Evolutionary conservation across 1,140 invertebrate genomes (phyloP).

Genomic region (Heterodera schachtii): DNA sequence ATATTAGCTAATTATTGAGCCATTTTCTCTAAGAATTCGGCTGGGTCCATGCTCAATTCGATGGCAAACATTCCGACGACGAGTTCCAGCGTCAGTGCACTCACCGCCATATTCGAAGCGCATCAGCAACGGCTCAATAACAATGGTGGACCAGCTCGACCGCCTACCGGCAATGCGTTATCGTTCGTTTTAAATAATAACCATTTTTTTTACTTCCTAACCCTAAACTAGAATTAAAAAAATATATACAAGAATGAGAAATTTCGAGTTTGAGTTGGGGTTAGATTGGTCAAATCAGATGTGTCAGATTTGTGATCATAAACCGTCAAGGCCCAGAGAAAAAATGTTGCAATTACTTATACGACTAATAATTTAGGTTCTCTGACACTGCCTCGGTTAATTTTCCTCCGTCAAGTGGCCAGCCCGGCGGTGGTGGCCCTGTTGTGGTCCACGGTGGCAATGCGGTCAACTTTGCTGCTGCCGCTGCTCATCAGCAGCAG

Average conservation of each 20-base stretch:
- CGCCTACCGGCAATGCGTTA: background rate
- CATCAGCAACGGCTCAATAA: conserved; percentile 4
- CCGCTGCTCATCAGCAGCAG: too few species aligned
- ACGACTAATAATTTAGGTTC: background rate
- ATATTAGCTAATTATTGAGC: conserved; percentile 7
- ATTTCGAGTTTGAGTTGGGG: too few species aligned
- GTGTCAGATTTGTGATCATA: too few species aligned
- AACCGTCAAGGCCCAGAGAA: too few species aligned
- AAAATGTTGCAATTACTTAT: background rate
- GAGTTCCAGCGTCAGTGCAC: conserved; percentile 24
- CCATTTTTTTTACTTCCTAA: too few species aligned
- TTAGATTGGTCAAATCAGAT: too few species aligned
- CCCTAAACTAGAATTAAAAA: too few species aligned
- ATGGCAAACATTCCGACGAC: conserved; percentile 30
- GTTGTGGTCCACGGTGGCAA: background rate
- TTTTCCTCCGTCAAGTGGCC: conserved; percentile 16
- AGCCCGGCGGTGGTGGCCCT: background rate
- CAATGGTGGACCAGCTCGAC: background rate
- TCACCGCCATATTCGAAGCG: conserved; percentile 15
- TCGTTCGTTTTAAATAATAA: background rate
- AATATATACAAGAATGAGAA: too few species aligned
- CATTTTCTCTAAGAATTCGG: conserved; percentile 19
- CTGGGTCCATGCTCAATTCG: conserved; percentile 16
- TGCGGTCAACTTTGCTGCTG: background rate
- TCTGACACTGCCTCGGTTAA: conserved; percentile 23